phyloP scores from a whole-genome alignment of 2,888 invertebrate species.

The Rosalia funebris region DNA sequence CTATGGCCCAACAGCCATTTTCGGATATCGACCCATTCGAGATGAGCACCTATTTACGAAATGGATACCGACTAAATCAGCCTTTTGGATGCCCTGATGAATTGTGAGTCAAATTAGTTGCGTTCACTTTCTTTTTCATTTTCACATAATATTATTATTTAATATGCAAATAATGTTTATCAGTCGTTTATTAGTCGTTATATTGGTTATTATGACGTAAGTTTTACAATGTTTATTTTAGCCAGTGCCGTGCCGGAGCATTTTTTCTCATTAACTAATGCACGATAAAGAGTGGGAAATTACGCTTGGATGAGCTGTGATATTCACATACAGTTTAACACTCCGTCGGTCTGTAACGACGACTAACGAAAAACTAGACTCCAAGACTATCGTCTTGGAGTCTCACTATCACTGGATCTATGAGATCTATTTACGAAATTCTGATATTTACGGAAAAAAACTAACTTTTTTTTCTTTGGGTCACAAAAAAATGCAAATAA shows the following conservation, averaged over 20 bases:
- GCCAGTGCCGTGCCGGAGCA: slow-evolving; percentile 23
- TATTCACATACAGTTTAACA: no score
- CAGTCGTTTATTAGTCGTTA: slow-evolving; percentile 35
- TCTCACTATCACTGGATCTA: no score
- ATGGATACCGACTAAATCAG: slow-evolving; percentile 89
- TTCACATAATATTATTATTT: slow-evolving; percentile 41
- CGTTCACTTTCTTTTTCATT: slow-evolving; percentile 40
- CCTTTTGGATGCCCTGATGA: slow-evolving; percentile 96
- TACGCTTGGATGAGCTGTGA: no score
- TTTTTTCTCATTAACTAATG: no score
- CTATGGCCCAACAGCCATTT: slow-evolving; percentile 89
- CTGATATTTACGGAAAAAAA: no score
- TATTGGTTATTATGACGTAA: slow-evolving; percentile 39
- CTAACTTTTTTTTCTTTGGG: no score
- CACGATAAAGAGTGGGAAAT: no score
- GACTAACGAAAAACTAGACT: no score
- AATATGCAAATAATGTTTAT: slow-evolving; percentile 39
- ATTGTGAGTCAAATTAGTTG: slow-evolving; percentile 73
- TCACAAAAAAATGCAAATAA: no score
- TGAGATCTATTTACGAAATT: no score
- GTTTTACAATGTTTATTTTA: slow-evolving; percentile 30
- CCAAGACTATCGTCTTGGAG: no score
- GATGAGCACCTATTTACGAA: slow-evolving; percentile 85
- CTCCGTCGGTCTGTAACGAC: no score
- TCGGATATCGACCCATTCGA: slow-evolving; percentile 93